Percentiles rank a stretch among this genome's conserved stretches.
These are phyloP conservation scores for Parazoanthus atlanticus DNA, from an alignment of 92 coral and sea anemone species.

Conservation along the genomic window DNA sequence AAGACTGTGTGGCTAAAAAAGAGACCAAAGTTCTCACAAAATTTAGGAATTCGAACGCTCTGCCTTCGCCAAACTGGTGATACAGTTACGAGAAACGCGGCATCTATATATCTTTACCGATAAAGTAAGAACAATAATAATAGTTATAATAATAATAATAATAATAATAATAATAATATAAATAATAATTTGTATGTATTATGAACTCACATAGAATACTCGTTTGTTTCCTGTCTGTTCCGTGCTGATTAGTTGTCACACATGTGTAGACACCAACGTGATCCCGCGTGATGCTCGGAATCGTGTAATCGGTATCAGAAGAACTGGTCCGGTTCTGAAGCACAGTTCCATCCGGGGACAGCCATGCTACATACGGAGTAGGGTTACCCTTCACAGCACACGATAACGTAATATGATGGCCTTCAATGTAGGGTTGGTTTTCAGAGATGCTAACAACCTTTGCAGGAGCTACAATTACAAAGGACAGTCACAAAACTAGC, in stretches of 20 bases:
- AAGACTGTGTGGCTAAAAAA: too few relatives aligned
- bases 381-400: constrained; percentile 59
- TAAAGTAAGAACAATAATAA: not conserved
- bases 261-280: constrained; percentile 62
- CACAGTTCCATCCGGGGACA: constrained; percentile 52
- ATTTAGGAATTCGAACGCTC: too few relatives aligned
- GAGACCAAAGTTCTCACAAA: too few relatives aligned
- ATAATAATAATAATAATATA: too few relatives aligned
- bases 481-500: too few relatives aligned
- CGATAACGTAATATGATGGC: constrained; percentile 45
- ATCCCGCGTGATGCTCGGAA: constrained; percentile 26
- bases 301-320: constrained; percentile 38
- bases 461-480: constrained; percentile 44
- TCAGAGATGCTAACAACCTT: constrained; percentile 44
- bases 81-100: too few relatives aligned
- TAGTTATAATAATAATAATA: too few relatives aligned
- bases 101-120: too few relatives aligned
- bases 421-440: constrained; percentile 53
- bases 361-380: constrained; percentile 53
- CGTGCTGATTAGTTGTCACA: constrained; percentile 36
- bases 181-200: too few relatives aligned
- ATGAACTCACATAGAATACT: constrained; percentile 47
- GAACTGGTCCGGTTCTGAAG: constrained; percentile 53
- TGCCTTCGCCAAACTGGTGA: too few relatives aligned
- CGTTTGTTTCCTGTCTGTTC: constrained; percentile 36